Evolutionary conservation across 2,113 vertebrate genomes (phyloP).

Genomic region (Hippocampus mohnikei): DNA sequence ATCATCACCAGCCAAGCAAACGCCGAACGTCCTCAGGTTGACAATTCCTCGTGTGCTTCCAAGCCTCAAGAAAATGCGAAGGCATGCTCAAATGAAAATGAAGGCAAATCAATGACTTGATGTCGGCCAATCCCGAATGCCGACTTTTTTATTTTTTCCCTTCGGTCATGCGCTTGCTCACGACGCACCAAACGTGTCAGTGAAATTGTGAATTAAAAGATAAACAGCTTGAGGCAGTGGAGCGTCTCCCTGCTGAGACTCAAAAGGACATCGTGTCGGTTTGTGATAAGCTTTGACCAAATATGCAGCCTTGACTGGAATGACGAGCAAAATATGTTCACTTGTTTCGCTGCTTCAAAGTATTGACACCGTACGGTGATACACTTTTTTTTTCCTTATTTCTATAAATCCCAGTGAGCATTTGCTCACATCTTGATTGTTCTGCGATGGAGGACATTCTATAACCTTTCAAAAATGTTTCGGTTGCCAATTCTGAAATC

Average conservation of each 20-base stretch:
- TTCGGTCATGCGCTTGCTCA: conserved; percentile 23
- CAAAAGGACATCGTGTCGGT: conserved; percentile 19
- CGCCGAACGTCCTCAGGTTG: background rate
- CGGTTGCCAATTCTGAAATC: too few relatives aligned
- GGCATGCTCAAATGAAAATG: background rate
- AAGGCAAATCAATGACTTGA: background rate
- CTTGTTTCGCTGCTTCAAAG: conserved; percentile 1
- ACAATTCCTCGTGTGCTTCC: background rate
- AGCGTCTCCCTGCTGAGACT: conserved; percentile 21
- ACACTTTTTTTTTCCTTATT: background rate
- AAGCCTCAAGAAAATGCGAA: background rate
- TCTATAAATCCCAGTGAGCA: background rate
- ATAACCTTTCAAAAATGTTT: too few relatives aligned
- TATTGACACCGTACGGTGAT: background rate
- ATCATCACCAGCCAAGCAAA: background rate
- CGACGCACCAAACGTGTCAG: conserved; percentile 23
- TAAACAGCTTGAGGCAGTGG: conserved; percentile 35
- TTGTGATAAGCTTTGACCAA: conserved; percentile 35
- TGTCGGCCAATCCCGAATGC: background rate
- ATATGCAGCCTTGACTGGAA: conserved; percentile 25
- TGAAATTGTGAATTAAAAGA: conserved; percentile 42
- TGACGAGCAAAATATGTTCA: background rate
- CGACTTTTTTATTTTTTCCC: conserved; percentile 24
- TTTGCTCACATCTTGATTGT: background rate
- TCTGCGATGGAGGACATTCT: too few relatives aligned